These are phyloP conservation scores for Pygoscelis antarcticus DNA, from an alignment of 2,113 vertebrate species.

Conservation along the genomic window DNA sequence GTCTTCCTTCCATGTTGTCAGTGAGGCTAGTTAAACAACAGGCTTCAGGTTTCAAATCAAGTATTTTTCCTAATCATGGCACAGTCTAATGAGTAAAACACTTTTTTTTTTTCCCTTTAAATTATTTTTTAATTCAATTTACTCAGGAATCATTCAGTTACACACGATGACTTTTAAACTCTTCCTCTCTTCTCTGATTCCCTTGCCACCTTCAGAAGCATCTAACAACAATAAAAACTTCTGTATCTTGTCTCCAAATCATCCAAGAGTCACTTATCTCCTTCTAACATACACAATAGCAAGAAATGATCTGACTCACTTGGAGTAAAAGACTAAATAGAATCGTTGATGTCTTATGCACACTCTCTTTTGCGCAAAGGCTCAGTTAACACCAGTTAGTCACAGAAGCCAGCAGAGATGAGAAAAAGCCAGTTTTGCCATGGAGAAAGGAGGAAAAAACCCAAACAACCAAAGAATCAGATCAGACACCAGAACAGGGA, in stretches of 20 bases:
- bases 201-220: not conserved
- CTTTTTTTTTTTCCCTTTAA: not conserved
- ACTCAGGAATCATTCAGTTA: not conserved
- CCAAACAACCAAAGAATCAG: not conserved
- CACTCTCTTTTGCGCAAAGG: not conserved
- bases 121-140: not conserved
- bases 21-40: not conserved
- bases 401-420: not conserved
- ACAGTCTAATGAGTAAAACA: not conserved
- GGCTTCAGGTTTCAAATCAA: not conserved
- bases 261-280: not conserved
- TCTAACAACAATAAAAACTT: not conserved
- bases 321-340: not conserved
- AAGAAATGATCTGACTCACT: not conserved
- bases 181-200: not conserved
- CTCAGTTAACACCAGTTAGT: not conserved
- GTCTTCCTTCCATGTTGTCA: not conserved
- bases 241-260: not conserved
- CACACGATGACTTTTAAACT: not conserved
- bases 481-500: not conserved
- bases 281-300: not conserved
- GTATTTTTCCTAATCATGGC: not conserved
- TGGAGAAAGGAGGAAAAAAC: not conserved
- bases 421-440: not conserved
- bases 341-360: not conserved